Percentiles rank a stretch among this genome's conserved stretches.
These are phyloP conservation scores for Cryptotis parvus DNA, from an alignment of 2,113 vertebrate species.

Conservation along the genomic window DNA sequence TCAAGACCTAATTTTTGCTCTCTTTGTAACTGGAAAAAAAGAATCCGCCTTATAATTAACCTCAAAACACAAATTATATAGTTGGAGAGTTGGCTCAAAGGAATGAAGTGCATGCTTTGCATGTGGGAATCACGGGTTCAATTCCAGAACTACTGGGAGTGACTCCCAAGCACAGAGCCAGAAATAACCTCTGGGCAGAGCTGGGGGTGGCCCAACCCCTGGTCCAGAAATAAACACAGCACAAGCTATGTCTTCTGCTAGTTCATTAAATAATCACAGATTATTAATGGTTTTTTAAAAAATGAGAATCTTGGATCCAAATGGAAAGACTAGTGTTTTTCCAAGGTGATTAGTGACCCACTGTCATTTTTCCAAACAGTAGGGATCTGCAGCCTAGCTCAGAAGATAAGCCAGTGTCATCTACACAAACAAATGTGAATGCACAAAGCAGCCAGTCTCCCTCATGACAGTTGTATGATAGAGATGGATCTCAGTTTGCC, in stretches of 20 bases:
- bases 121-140: too few species aligned
- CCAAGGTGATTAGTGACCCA: neutral
- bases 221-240: too few species aligned
- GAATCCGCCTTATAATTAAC: neutral
- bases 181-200: too few species aligned
- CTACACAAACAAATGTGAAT: neutral
- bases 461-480: neutral
- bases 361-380: neutral
- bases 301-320: neutral
- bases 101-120: too few species aligned
- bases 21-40: neutral
- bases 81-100: too few species aligned
- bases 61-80: neutral
- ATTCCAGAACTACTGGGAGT: too few species aligned
- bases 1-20: neutral
- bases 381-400: neutral
- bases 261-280: neutral
- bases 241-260: neutral
- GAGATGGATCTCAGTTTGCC: neutral
- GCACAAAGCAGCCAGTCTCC: neutral
- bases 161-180: too few species aligned
- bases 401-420: neutral
- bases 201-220: too few species aligned
- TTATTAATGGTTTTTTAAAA: neutral
- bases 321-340: neutral